Percentiles rank a stretch among this genome's conserved stretches.
Evolutionary conservation across 2,888 invertebrate species (phyloP).

Genomic region (Zygaena filipendulae): DNA sequence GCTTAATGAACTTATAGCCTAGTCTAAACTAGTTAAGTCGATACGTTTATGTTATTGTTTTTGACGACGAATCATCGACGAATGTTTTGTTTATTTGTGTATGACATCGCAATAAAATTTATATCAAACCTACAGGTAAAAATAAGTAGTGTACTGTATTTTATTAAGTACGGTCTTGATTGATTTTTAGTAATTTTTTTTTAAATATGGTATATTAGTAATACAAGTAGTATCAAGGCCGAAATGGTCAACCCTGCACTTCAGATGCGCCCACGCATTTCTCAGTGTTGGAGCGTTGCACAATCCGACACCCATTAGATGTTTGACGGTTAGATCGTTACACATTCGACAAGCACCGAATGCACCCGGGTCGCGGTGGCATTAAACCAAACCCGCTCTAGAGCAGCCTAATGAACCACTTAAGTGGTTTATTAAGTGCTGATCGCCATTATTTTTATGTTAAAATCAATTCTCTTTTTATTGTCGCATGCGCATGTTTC

Average conservation of each 20-base stretch:
- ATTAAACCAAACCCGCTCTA: slow-evolving; percentile 53
- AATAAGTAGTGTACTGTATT: too few relatives aligned
- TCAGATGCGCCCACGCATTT: slow-evolving; percentile 37
- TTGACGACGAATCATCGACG: too few relatives aligned
- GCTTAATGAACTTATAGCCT: too few relatives aligned
- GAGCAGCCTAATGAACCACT: slow-evolving; percentile 56
- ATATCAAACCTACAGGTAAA: too few relatives aligned
- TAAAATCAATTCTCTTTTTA: slow-evolving; percentile 35
- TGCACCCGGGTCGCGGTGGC: slow-evolving; percentile 28
- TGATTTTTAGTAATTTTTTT: too few relatives aligned
- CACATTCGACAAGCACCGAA: slow-evolving; percentile 21
- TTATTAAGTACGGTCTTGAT: too few relatives aligned
- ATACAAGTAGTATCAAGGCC: too few relatives aligned
- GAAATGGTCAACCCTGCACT: slow-evolving; percentile 34
- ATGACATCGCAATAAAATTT: too few relatives aligned
- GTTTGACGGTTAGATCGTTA: slow-evolving; percentile 28
- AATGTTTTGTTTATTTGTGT: too few relatives aligned
- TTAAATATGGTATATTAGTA: too few relatives aligned
- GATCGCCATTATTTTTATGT: slow-evolving; percentile 60
- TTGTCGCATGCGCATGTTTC: slow-evolving; percentile 35
- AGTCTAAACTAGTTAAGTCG: too few relatives aligned
- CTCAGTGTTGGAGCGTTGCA: slow-evolving; percentile 46
- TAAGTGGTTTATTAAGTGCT: slow-evolving; percentile 64
- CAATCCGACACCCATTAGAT: slow-evolving; percentile 58
- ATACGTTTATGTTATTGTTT: too few relatives aligned